phyloP scores from a whole-genome alignment of 2,797 vertebrate genomes.

The Helostoma temminkii region DNA sequence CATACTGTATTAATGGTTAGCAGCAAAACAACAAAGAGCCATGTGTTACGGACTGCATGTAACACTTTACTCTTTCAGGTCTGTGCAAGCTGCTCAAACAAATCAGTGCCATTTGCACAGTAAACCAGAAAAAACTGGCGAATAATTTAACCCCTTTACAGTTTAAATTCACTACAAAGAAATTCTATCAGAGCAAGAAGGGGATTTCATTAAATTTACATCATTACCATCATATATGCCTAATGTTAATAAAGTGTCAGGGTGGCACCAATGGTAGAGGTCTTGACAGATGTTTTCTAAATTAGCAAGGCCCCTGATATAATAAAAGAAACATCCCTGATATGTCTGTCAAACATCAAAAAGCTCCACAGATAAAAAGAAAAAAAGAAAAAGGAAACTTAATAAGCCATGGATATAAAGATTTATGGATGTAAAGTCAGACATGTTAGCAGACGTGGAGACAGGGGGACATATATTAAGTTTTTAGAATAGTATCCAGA shows the following conservation, averaged over 20 bases:
- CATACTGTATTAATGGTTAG: conserved; percentile 59
- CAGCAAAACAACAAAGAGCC: conserved; percentile 64
- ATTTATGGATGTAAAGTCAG: conserved; percentile 71
- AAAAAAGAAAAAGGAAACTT: conserved; percentile 52
- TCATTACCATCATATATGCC: conserved; percentile 31
- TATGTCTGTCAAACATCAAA: conserved; percentile 77
- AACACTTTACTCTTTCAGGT: conserved; percentile 21
- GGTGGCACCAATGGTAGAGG: conserved; percentile 20
- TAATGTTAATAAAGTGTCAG: conserved; percentile 56
- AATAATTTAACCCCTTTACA: conserved; percentile 15
- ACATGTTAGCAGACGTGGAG: conserved; percentile 55
- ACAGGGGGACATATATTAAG: conserved; percentile 55
- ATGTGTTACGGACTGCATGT: conserved; percentile 43
- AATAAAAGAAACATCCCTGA: conserved; percentile 56
- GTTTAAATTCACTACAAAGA: conserved; percentile 31
- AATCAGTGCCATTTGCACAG: conserved; percentile 31
- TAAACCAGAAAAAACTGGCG: conserved; percentile 36
- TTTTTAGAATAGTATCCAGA: conserved; percentile 64
- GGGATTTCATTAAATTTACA: conserved; percentile 43
- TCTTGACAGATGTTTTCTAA: conserved; percentile 70
- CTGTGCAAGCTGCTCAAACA: conserved; percentile 24
- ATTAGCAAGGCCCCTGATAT: conserved; percentile 55
- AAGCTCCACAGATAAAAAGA: conserved; percentile 46
- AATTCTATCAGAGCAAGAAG: conserved; percentile 31
- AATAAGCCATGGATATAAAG: conserved; percentile 66